Evolutionary conservation across 2,113 vertebrate species (phyloP), one percentile per base, ranked within the genome.

Genomic region (Piaya cayana): DNA sequence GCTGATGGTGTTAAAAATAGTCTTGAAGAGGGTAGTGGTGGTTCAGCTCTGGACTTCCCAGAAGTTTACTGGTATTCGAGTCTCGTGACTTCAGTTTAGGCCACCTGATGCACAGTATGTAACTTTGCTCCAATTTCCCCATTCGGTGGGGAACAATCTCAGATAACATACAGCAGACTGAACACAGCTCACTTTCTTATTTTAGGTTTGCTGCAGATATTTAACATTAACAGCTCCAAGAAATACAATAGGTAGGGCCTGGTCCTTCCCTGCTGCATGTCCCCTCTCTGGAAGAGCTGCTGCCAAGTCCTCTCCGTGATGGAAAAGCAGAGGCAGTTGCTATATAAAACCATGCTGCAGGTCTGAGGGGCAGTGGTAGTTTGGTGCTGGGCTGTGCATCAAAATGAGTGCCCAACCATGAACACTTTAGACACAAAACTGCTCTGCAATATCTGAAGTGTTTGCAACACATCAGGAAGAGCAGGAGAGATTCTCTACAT

Each of bases 1-100:
- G 90, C 90, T 95, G 92, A 32, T 52, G 75, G 59, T 88, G 59
- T 88, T 82, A 94, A 96, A 95, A 91, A 91, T 92, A 95, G 69
- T 14, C 84, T 67, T n/a, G 63, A 76, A 84, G 25, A 71, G 70
- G 78, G 84, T 76, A 91, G 81, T 42, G 32, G 78, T 79, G 70
- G 63, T 80, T 92, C 74, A 67, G 70, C 87, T 91, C 65, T 47
- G 87, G 93, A 76, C 42, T 97, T 96, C 15, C 49, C 78, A 89
- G 78, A 89, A 90, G 42, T 58, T 83, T 71, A 52, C 58, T 69
- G 78, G 29, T 32, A 22, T 80, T 90, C 39, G 4, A 22, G 63
- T 64, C 89, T 87, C 0, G 0, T 94, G 84, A 85, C 84, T 74
- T 29, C 67, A 19, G 67, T 16, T 58, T 14, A 34, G 78, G 91